Evolutionary conservation across 2,113 vertebrate species (phyloP), one percentile per base, ranked within the genome.

Genomic region (Symphodus melops): DNA sequence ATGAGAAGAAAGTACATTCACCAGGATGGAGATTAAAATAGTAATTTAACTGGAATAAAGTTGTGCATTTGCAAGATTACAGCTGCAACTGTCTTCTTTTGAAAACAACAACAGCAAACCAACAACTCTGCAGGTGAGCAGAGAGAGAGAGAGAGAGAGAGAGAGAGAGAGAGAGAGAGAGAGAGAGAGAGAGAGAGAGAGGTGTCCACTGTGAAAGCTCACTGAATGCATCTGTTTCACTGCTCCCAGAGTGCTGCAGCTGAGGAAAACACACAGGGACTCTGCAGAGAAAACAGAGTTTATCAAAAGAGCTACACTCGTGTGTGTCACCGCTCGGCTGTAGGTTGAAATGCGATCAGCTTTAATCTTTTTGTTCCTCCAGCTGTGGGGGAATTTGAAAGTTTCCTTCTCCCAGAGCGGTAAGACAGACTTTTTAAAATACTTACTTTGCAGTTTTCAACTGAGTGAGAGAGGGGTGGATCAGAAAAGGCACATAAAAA

Each of bases 291-390:
- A 55, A 39, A 37, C 33, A 58, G 33, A 59, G 28, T 25, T 62
- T 16, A 21, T 33, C 16, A 42, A 12, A 54, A 14, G 58, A 17
- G 44, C 11, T 1, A 48, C 23, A 55, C 16, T 64, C 8, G 5
- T 0, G 33, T 59, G 46, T 62, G 67, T 8, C 14, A 14, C 41
- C 5, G 16, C 21, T 9, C 56, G 23, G 28, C 36, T 42, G 36
- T 19, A 62, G 6, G 8, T 46, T 8, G 20, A 59, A 51, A 90
- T 92, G 84, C 21, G 33, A 48, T 63, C 28, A 57, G 19, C 25
- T 53, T 16, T 88, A 20, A 20, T 74, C n/a, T 20, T 84, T 51
- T 39, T 90, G 10, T 36, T 58, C 33, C 75, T 91, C 8, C 72
- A 75, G 2, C 41, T 89, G 39, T 89, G 68, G 77, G 60, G 44